Evolutionary conservation across 2,113 vertebrate species (phyloP), one percentile per base, ranked within the genome.

Genomic region (Pao palembangensis): DNA sequence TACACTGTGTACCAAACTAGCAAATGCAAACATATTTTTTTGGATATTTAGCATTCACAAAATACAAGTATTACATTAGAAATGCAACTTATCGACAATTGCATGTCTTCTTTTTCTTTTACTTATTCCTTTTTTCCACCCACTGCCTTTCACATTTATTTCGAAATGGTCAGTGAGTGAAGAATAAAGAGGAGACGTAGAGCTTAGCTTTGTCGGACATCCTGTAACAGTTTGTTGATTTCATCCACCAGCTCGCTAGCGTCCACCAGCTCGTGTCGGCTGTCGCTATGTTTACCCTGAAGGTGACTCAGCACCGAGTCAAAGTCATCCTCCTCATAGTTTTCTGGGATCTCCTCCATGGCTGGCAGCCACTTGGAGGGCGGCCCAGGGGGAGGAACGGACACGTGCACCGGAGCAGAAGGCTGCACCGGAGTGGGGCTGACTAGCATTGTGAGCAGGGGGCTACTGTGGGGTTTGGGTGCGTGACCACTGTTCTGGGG

Each of bases 321-420:
- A 65, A 98, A 95, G 64, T 99, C 97, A 17, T 99, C 97, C 72
- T 99, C 97, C 64, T 99, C 96, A 0, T 96, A 96, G 67, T 99
- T 99, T 73, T 99, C 97, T 0, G 97, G 97, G 78, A 99, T 99
- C 83, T 99, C 97, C 87, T 99, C 97, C 97, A 99, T 99, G 75
- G 97, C 96, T 0, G 96, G 96, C 64, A 99, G 89, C 96, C 97
- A 99, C 20, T 98, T 99, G 5, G 93, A 93, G 1, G 94, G 90
- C 2, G 94, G 92, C 6, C 78, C 84, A 0, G 79, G 69, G 51
- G 84, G 58, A 0, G 69, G 58, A 2, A 67, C 76, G 0, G 79
- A 34, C 13, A 76, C 61, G 0, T 67, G 55, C 42, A 68, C 64
- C 0, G 66, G 57, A 10, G 52, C 64, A 0, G 51, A 55, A 1